Base-by-base conservation (phyloP, 1,140 invertebrate genomes). In the Aleiodes sp. region DNA sequence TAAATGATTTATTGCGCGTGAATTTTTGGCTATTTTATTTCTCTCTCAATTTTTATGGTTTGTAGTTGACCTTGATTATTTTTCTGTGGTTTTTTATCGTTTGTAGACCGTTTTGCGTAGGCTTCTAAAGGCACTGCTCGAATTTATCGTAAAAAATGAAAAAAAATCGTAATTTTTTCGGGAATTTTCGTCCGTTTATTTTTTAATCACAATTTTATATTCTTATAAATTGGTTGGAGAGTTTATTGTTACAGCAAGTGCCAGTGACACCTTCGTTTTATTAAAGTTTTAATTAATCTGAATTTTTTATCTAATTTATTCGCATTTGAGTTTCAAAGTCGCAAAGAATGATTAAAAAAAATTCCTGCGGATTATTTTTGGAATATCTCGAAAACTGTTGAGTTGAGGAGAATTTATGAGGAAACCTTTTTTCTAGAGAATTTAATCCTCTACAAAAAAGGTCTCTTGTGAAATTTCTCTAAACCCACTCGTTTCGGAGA, bases 41-140 rank as follows among this genome's bases (percentile, higher is more conserved):
- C 31, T 57, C 52, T 31, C 10, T 31, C 10, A 26, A 24, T 57
- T 61, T 28, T n/a, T n/a, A n/a, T n/a, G n/a, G n/a, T n/a, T n/a
- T n/a, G n/a, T n/a, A n/a, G n/a, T n/a, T n/a, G n/a, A 24, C 43
- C 16, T 9, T 41, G 21, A 52, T 61, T 19, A 0, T 33, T 57
- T 3, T 39, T 52, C 10, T n/a, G n/a, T n/a, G n/a, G n/a, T 12
- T 29, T 33, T 10, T 2, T 65, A 46, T 65, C 21, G 16, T 56
- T 10, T 77, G 63, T 78, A 83, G 76, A 83, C 77, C 78, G 76
- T 78, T 76, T 61, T 41, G 66, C 80, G 76, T 76, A 80, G 78
- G 78, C 77, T 82, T 82, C 78, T 80, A 76, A 85, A 85, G 84
- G 82, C 84, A 85, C 84, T 85, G 82, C 78, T 83, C 78, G 76